Conservation (phyloP, 2,888 invertebrate genomes). For the Eristalis intricaria region DNA sequence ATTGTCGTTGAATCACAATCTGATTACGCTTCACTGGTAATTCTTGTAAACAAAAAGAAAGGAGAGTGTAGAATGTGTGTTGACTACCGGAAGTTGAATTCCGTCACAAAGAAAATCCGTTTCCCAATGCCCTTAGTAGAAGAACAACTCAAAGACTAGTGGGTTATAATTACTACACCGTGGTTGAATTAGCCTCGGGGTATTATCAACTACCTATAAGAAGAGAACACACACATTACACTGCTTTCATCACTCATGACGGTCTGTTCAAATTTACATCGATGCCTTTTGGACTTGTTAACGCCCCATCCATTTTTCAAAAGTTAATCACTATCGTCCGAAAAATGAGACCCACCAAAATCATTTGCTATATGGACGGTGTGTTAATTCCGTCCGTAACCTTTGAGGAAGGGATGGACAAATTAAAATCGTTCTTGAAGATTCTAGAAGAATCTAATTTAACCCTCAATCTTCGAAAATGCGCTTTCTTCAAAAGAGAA, state of each 20-base stretch:
- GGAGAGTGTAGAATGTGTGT: too few relatives aligned
- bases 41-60: slow-evolving; percentile 31
- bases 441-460: background rate
- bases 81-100: too few relatives aligned
- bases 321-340: background rate
- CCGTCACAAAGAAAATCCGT: slow-evolving; percentile 11
- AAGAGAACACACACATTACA: slow-evolving; percentile 12
- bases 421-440: background rate
- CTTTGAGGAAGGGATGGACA: background rate
- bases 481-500: background rate
- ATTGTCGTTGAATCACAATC: slow-evolving; percentile 25
- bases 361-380: slow-evolving; percentile 11
- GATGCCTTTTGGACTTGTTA: slow-evolving; percentile 16
- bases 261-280: slow-evolving; percentile 1
- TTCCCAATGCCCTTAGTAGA: too few relatives aligned
- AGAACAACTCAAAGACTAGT: too few relatives aligned
- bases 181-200: too few relatives aligned
- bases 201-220: too few relatives aligned
- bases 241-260: slow-evolving; percentile 20
- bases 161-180: slow-evolving; percentile 16
- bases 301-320: background rate
- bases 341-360: background rate
- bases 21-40: slow-evolving; percentile 5
- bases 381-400: background rate
- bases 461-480: background rate